phyloP scores from a whole-genome alignment of 2,797 vertebrate genomes.

The Danio kyathit region DNA sequence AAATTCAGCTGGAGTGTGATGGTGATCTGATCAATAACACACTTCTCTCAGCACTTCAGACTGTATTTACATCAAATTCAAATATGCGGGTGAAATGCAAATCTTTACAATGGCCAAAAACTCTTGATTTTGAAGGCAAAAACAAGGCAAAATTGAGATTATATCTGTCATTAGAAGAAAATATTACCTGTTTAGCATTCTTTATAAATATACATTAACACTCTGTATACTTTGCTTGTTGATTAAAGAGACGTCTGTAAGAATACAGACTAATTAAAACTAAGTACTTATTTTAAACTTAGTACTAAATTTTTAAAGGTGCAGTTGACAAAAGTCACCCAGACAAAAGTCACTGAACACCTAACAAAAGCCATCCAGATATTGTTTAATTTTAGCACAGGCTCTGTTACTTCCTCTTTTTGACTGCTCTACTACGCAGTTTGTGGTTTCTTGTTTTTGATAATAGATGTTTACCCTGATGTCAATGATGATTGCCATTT shows the following conservation, averaged over 20 bases:
- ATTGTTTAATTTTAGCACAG: too few relatives aligned
- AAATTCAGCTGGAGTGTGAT: background rate
- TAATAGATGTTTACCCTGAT: too few relatives aligned
- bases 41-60: background rate
- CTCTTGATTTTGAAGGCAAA: background rate
- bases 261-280: too few relatives aligned
- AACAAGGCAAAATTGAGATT: background rate
- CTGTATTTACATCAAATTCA: constrained; percentile 25
- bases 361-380: too few relatives aligned
- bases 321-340: too few relatives aligned
- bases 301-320: too few relatives aligned
- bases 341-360: too few relatives aligned
- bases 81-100: constrained; percentile 36
- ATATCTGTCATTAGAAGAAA: background rate
- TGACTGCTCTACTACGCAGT: too few relatives aligned
- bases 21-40: background rate
- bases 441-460: too few relatives aligned
- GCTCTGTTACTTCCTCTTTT: too few relatives aligned
- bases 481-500: too few relatives aligned
- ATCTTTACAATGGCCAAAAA: background rate
- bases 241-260: background rate
- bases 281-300: too few relatives aligned
- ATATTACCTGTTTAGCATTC: background rate
- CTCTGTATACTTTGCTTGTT: background rate
- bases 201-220: background rate